Base-by-base conservation (phyloP, 2,113 vertebrate genomes). In the Psilopsiagon aymara region DNA sequence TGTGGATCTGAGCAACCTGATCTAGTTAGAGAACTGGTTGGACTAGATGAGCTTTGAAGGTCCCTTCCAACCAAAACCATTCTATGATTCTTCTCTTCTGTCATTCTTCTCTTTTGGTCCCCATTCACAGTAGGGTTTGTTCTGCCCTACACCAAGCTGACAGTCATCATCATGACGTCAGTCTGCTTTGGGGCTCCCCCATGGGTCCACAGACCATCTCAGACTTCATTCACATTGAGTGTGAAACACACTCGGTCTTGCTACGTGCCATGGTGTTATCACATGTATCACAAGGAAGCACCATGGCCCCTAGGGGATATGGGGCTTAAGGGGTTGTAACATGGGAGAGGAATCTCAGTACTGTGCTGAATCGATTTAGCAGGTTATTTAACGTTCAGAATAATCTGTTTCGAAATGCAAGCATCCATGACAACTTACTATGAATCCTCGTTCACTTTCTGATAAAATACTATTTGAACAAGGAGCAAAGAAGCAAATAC, bases 261-360 rank as follows among this genome's bases (percentile, higher is more conserved):
- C 47, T 33, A 1, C 0, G 0, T 47, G 59, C 33, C 37, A 1
- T 0, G 0, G 4, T 12, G 27, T 24, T 31, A 17, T 41, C 11
- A 0, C 5, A 0, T 3, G 16, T 16, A 13, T 25, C 1, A 1
- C 66, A 53, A 5, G 27, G 69, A 44, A 62, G 46, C 2, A 0
- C 46, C 55, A 9, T 2, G 1, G 35, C 13, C 25, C 4, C 35
- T 31, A 17, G 1, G 1, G 13, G 28, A 6, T 53, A 2, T 1
- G 11, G 31, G 37, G 60, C 49, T 28, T 43, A 17, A 47, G 35
- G 44, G 49, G 7, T 39, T 37, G 64, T 43, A 74, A 29, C 0
- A 0, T 14, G 20, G 53, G 49, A 82, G 25, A 77, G 75, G 31
- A 81, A 63, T n/a, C 57, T 51, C 86, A 53, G 57, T 33, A 1